Base-by-base conservation (phyloP, 30 jellyfish, hydroid and myxozoan genomes). In the Mastigias papua region DNA sequence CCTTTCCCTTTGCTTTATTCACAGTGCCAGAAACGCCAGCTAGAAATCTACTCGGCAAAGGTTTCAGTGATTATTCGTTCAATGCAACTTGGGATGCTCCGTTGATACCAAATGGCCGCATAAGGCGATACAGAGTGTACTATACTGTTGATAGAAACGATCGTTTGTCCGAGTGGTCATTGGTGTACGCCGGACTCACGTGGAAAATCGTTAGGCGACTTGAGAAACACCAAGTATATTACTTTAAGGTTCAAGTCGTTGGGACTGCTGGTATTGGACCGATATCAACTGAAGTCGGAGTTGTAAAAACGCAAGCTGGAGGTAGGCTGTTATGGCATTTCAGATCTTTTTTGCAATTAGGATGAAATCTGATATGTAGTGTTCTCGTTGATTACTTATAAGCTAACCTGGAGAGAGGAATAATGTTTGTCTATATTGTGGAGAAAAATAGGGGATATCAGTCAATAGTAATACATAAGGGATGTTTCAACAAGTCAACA, bases 201-300 rank as follows among this genome's bases (percentile, higher is more conserved):
- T 65, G 87, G 86, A 73, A 79, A 69, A 81, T 76, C 32, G 67
- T 95, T 61, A 34, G 91, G 63, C 80, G 84, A 29, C 76, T 75
- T 19, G 81, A 73, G 49, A 33, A 34, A 48, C 76, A 50, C 9
- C 78, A 42, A 37, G 93, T 89, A 19, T 87, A 87, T 50, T 90
- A 95, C 82, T 95, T 87, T 87, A 90, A 76, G 65, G 80, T 95
- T 30, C 99, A 78, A 35, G 87, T 90, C 22, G 90, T 86, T 48
- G 96, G 99, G 0, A 31, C 60, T 22, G 85, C 37, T 20, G 96
- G 96, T 25, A 69, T 42, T 23, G 98, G 99, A 17, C 99, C 99
- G 20, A 74, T 95, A 69, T 87, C 98, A 22, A 65, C 92, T 46
- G 91, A 89, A 26, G 69, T 74, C 1, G 91, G 93, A 19, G 81